Evolutionary conservation across 2,888 invertebrate genomes (phyloP), one percentile per base, ranked within the genome.

Genomic region (Tridacna gigas): DNA sequence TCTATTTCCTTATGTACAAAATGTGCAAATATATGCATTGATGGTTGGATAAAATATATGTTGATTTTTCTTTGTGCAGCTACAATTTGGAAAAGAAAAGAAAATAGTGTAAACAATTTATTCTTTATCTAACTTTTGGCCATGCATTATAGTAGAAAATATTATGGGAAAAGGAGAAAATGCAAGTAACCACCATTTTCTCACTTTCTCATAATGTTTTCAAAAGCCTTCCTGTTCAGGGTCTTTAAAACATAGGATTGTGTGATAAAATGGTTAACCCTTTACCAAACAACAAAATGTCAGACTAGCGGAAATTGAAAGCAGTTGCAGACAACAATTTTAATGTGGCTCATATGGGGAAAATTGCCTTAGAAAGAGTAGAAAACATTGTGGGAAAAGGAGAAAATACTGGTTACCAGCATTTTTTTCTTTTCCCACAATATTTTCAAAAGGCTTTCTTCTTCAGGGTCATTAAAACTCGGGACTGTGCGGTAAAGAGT

Each of bases 121-220:
- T n/a, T n/a, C n/a, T n/a, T n/a, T n/a, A n/a, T n/a, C n/a, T n/a
- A n/a, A n/a, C n/a, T n/a, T n/a, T n/a, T n/a, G n/a, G 51, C 51
- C 11, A 15, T 15, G 15, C 12, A 51, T 13, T 11, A 51, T 15
- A 11, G 12, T 22, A 18, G 63, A 63, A 63, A 63, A 63, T n/a
- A 63, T 63, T 63, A 11, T n/a, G n/a, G n/a, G 13, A 63, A 63
- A 63, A 63, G 63, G n/a, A 15, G 63, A 63, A n/a, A n/a, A n/a
- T n/a, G n/a, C n/a, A n/a, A n/a, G n/a, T n/a, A n/a, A n/a, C n/a
- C n/a, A n/a, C n/a, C 63, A 63, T 15, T 63, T 63, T 63, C 63
- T 63, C 63, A 12, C n/a, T 63, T 63, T 63, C 13, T 22, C 63
- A n/a, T n/a, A 63, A 63, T 63, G 63, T 63, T 63, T 63, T 63